Percentiles rank a stretch among this genome's conserved stretches.
These are phyloP conservation scores for Drosophila trapezifrons DNA, from an alignment of 1,140 invertebrate genomes.

Conservation along the genomic window DNA sequence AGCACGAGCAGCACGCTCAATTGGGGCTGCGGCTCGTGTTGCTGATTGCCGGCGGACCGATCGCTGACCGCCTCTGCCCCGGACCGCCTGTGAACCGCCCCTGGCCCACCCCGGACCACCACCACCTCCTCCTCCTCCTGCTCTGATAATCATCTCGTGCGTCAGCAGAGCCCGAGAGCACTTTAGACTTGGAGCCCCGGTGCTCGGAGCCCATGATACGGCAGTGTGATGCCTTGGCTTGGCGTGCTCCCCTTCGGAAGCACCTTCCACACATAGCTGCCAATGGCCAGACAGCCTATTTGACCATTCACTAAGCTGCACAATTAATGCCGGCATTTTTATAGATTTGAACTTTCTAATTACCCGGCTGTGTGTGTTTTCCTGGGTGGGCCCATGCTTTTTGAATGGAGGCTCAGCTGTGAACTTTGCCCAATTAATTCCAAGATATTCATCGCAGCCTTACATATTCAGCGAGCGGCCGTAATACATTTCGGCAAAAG, in stretches of 20 bases:
- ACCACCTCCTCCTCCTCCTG: background rate
- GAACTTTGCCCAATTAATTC: constrained; percentile 46
- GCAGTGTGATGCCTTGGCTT: constrained; percentile 34
- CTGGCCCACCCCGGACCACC: background rate
- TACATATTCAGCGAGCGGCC: constrained; percentile 10
- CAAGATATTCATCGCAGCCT: constrained; percentile 17
- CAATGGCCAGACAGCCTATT: constrained; percentile 2
- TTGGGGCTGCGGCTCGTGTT: constrained; percentile 72
- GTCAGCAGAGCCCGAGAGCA: constrained; percentile 65
- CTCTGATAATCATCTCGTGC: constrained; percentile 79
- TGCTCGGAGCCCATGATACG: constrained; percentile 46
- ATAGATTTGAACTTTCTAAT: constrained; percentile 53
- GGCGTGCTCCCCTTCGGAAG: constrained; percentile 23
- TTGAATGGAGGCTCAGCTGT: constrained; percentile 11
- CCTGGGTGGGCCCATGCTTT: constrained; percentile 20
- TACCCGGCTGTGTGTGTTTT: constrained; percentile 18
- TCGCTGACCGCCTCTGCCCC: constrained; percentile 19
- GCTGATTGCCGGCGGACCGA: constrained; percentile 57
- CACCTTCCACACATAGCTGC: background rate
- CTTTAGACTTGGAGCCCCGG: constrained; percentile 55
- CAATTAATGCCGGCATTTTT: constrained; percentile 45
- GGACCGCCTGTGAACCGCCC: constrained; percentile 8
- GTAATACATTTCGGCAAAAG: constrained; percentile 13
- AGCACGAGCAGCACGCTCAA: constrained; percentile 76
- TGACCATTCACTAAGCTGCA: constrained; percentile 34